Conservation (phyloP, 2,113 vertebrate species). For the Catharus fuscescens region DNA sequence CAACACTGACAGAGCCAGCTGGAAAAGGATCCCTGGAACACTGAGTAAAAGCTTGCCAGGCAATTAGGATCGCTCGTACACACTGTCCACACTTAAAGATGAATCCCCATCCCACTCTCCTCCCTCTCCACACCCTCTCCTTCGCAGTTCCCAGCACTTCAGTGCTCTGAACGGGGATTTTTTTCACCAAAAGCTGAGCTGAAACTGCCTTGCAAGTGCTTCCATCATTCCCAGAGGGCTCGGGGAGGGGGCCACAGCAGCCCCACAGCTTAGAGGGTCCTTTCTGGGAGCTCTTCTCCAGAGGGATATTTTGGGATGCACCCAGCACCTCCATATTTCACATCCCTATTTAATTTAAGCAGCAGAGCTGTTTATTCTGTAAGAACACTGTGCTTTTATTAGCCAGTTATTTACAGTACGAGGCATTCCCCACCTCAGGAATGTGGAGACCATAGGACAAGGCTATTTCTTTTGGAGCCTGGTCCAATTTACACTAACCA, state of each 20-base stretch:
- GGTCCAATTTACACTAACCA: neutral
- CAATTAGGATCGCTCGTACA: neutral
- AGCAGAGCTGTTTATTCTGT: neutral
- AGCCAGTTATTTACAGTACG: neutral
- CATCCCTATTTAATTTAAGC: neutral
- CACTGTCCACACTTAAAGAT: neutral
- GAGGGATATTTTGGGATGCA: neutral
- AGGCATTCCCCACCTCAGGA: neutral
- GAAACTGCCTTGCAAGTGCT: rapidly evolving
- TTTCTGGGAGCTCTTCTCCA: neutral
- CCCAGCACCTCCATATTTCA: neutral
- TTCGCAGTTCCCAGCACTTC: neutral
- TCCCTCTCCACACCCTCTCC: neutral
- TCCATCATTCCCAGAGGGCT: neutral
- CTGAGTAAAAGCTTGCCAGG: neutral
- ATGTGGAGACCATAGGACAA: neutral
- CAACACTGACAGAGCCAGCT: neutral
- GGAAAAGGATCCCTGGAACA: neutral
- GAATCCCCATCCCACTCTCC: neutral
- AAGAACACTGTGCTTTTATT: neutral
- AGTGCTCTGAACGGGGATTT: neutral
- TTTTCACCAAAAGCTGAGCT: neutral
- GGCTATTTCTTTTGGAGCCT: neutral
- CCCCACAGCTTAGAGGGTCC: neutral
- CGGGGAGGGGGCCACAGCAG: rapidly evolving